A percentile compares a stretch with the other conserved stretches of the same genome.
Conservation (phyloP, 2,888 invertebrate genomes). For the Adelognathus sp. region DNA sequence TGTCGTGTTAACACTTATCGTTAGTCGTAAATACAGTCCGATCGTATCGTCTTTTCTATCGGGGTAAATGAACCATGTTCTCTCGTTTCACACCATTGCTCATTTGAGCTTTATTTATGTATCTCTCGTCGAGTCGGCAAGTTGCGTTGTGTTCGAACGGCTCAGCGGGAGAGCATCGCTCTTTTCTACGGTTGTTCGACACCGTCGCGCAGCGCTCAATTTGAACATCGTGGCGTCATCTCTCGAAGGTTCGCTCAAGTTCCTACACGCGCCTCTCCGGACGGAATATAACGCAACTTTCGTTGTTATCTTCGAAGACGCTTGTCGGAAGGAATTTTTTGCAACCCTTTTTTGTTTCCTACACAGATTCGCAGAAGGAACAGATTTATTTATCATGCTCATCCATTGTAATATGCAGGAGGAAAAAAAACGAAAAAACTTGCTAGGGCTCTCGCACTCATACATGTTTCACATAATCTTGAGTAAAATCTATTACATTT, state of each 20-base stretch:
- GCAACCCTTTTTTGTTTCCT: too few species aligned
- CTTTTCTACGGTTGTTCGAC: neutral
- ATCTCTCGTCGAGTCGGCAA: neutral
- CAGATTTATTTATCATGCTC: too few species aligned
- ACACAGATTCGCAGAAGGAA: too few species aligned
- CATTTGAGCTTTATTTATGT: constrained; percentile 3
- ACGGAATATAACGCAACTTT: neutral
- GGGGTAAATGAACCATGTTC: constrained; percentile 20
- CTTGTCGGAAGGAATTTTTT: too few species aligned
- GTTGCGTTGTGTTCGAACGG: neutral
- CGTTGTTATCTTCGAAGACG: neutral
- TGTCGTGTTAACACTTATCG: neutral
- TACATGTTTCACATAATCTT: too few species aligned
- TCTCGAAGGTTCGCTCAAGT: neutral
- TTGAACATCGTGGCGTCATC: constrained; percentile 23
- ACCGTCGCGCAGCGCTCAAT: neutral
- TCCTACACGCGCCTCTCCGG: neutral
- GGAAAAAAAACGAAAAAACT: too few species aligned
- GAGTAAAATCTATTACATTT: too few species aligned
- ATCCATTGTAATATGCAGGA: too few species aligned
- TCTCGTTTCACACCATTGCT: neutral
- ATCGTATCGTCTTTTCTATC: constrained; percentile 8
- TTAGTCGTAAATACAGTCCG: constrained; percentile 1
- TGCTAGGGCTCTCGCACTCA: too few species aligned
- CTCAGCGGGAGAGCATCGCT: constrained; percentile 7